Evolutionary conservation across 2,888 invertebrate genomes (phyloP), one percentile per base, ranked within the genome.

Genomic region (Agrotis clavis): DNA sequence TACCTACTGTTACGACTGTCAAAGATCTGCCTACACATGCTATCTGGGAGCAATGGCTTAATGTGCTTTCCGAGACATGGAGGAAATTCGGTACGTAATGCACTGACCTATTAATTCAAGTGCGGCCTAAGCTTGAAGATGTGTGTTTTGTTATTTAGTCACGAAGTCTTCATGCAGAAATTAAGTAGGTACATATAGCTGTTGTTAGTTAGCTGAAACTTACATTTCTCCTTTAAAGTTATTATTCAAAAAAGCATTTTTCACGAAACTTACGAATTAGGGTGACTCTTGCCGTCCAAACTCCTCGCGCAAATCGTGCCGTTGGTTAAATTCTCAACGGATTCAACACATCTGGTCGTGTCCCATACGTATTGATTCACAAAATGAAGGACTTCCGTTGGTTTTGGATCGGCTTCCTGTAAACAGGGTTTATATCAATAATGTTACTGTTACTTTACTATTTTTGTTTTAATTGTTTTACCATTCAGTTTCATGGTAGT

Each of bases 321-420:
- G 21, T 25, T 21, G 18, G 21, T 16, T 47, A 47, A 6, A 47
- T 47, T 13, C 3, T 9, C 21, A 47, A 47, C 47, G 13, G 7
- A 21, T 61, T 21, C 18, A 14, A 1, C 13, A 25, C 61, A 61
- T 47, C 13, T 25, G 18, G 18, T 13, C 14, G 13, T 18, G 21
- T 19, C 47, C 61, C 47, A 61, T 47, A 61, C 13, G 47, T 61
- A 25, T 18, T 61, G 61, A 47, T 61, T 21, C 18, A 61, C 21
- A 19, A 18, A 61, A 47, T 61, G 18, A 18, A 61, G 61, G 18
- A 18, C 4, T 16, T 18, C 16, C 13, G 18, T 18, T 25, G 6
- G 18, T 6, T 7, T 21, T 47, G 61, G 47, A 21, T 47, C 16
- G 7, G 21, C 21, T 47, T 47, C 21, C 61, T 61, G 18, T 21